Conservation (phyloP, 2,797 vertebrate species). For the Phataginus tetradactyla region DNA sequence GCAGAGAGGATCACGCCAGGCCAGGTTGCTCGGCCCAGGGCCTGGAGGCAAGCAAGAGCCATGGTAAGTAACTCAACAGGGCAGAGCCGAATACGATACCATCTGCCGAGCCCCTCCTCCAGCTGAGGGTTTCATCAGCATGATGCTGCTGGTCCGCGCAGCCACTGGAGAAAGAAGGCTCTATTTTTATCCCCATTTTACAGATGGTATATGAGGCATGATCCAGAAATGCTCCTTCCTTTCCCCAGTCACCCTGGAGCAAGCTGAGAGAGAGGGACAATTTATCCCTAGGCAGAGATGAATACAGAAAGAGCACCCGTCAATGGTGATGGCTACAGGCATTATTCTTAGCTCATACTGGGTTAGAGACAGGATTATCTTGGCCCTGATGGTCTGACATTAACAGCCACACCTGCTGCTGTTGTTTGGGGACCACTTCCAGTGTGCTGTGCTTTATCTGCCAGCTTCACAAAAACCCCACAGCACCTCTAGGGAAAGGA, state of each 20-base stretch:
- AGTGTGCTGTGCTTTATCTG: background rate
- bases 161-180: background rate
- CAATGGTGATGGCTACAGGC: background rate
- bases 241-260: background rate
- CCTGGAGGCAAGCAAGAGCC: background rate
- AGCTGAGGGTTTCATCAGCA: background rate
- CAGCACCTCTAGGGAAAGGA: background rate
- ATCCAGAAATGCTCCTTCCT: background rate
- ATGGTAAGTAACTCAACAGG: rapidly evolving
- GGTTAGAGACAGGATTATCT: background rate
- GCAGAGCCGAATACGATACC: rapidly evolving
- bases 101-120: background rate
- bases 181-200: background rate
- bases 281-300: background rate
- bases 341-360: background rate
- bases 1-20: background rate
- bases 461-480: background rate
- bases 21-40: background rate
- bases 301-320: background rate
- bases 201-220: rapidly evolving
- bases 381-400: background rate
- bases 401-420: background rate
- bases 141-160: background rate
- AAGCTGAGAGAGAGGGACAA: background rate
- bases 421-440: background rate